Base-by-base conservation (phyloP, 2,888 invertebrate genomes). In the Agrochola macilenta region DNA sequence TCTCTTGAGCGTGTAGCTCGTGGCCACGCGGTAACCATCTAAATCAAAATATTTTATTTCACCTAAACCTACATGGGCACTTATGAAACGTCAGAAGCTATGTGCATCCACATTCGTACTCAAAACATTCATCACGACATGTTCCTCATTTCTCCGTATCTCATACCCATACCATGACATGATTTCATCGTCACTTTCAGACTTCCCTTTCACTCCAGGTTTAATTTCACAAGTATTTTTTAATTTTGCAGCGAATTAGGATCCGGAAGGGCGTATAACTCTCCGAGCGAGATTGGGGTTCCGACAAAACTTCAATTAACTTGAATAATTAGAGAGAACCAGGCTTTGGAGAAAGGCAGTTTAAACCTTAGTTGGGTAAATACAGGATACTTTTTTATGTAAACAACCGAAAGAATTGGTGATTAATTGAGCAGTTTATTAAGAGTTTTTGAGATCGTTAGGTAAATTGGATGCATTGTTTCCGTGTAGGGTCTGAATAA, bases 261-360 rank as follows among this genome's bases (percentile, higher is more conserved):
- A 81, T 78, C 74, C 75, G 70, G 76, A 87, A 66, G 69, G 70
- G 76, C 83, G 57, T 81, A 78, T 80, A 85, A 75, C 85, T 82
- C 78, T 81, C 76, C 73, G 57, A 73, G 82, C 71, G 70, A 73
- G 79, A 82, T 83, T 87, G 77, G 83, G 82, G 78, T 79, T 76
- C 81, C 75, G 83, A 89, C 90, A 89, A 89, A 91, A 90, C 89
- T 92, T 91, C 92, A 92, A 93, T 92, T 93, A 92, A 90, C 82
- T 90, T 89, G 91, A 92, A 91, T 92, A 92, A 93, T 93, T 92
- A 91, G 87, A 86, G 74, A 87, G 86, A 85, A 78, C 71, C 49
- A 57, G 64, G 83, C 73, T 76, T 79, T 79, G 58, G 81, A 77
- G 69, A 78, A 80, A 80, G 76, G 83, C 83, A 84, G 86, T 90